Percentiles rank a stretch among this genome's conserved stretches.
phyloP scores from a whole-genome alignment of 2,888 invertebrate species.

The Arge pagana region DNA sequence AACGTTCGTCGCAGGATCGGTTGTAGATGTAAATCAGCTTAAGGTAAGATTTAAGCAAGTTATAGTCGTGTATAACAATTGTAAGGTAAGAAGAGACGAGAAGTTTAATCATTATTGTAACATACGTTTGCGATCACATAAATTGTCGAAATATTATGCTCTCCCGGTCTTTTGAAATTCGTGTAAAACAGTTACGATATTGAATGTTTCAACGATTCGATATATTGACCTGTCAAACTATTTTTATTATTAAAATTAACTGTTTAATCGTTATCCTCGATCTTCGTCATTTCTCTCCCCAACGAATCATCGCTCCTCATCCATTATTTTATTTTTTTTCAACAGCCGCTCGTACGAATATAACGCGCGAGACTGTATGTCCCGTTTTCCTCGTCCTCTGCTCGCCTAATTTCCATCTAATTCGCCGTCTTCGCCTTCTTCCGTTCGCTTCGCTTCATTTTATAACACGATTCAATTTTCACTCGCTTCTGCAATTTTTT shows the following conservation, averaged over 20 bases:
- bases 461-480: too few species aligned
- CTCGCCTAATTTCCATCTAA: too few species aligned
- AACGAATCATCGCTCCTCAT: not conserved
- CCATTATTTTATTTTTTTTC: too few species aligned
- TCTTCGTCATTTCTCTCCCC: not conserved
- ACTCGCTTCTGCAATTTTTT: too few species aligned
- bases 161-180: slow-evolving; percentile 27
- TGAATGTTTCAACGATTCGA: slow-evolving; percentile 42
- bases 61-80: slow-evolving; percentile 6
- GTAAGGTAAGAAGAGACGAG: slow-evolving; percentile 3
- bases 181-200: slow-evolving; percentile 40
- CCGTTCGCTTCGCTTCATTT: too few species aligned
- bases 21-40: too few species aligned
- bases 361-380: too few species aligned
- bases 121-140: slow-evolving; percentile 14
- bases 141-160: slow-evolving; percentile 14
- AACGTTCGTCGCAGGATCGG: too few species aligned
- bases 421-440: too few species aligned
- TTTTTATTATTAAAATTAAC: slow-evolving; percentile 58
- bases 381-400: too few species aligned
- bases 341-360: too few species aligned
- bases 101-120: slow-evolving; percentile 19
- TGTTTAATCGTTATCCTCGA: slow-evolving; percentile 52
- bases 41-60: slow-evolving; percentile 17
- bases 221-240: slow-evolving; percentile 51